Percentiles rank a stretch among this genome's conserved stretches.
These are phyloP conservation scores for Lasiurus borealis DNA, from an alignment of 2,113 vertebrate genomes.

Conservation along the genomic window DNA sequence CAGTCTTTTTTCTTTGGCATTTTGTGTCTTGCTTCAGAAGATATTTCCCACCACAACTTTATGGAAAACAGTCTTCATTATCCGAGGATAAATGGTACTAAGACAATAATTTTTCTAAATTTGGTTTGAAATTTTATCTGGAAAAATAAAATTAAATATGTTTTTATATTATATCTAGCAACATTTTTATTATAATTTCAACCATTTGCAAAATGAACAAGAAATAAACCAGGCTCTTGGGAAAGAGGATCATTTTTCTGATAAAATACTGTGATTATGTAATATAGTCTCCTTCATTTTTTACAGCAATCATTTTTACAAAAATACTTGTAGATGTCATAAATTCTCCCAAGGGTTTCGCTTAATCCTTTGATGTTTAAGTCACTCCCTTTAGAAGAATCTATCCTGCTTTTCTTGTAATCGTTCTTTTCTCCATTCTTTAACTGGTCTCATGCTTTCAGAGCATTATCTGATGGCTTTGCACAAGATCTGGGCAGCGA, in stretches of 20 bases:
- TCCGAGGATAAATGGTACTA: neutral
- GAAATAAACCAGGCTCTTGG: neutral
- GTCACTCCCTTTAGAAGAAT: neutral
- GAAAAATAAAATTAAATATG: neutral
- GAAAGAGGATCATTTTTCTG: neutral
- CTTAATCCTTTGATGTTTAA: neutral
- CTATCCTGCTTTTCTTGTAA: neutral
- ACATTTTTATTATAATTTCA: constrained; percentile 11
- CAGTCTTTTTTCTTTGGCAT: neutral
- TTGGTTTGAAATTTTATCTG: constrained; percentile 16
- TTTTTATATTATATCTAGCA: neutral
- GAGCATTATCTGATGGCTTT: neutral
- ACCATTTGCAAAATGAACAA: neutral
- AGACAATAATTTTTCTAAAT: neutral
- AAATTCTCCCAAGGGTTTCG: neutral
- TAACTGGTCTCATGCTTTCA: too few relatives aligned
- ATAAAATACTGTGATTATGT: neutral
- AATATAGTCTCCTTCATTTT: neutral
- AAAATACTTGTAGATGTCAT: neutral
- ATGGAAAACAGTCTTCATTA: neutral
- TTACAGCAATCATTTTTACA: constrained; percentile 29
- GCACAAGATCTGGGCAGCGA: neutral
- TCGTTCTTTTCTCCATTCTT: neutral
- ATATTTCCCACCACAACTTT: neutral
- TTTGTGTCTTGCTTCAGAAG: neutral